phyloP scores from a whole-genome alignment of 2,113 vertebrate species.

The Sturnus vulgaris region DNA sequence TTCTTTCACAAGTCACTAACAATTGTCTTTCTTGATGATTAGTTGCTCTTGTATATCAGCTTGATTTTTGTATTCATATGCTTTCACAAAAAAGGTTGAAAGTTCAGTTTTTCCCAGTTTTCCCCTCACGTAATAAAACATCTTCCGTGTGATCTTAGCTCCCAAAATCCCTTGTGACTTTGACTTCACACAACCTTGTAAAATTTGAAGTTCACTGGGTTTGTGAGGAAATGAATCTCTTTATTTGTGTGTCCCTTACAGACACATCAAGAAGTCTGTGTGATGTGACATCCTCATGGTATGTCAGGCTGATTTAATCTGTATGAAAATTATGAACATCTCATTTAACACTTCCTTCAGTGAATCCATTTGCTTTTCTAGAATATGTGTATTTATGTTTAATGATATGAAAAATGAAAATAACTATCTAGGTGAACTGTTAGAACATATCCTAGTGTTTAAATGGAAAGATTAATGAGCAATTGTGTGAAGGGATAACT shows the following conservation, averaged over 20 bases:
- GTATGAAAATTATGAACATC: not conserved
- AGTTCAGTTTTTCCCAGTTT: constrained; percentile 43
- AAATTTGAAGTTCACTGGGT: constrained; percentile 16
- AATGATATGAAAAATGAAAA: not conserved
- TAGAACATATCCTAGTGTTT: not conserved
- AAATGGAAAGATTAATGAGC: not conserved
- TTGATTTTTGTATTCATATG: constrained; percentile 35
- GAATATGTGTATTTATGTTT: not conserved
- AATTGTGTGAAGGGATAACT: not conserved
- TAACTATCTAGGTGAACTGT: not conserved
- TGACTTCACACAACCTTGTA: constrained; percentile 8
- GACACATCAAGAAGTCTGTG: not conserved
- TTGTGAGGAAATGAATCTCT: not conserved
- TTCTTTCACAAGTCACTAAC: constrained; percentile 25
- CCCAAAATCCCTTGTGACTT: not conserved
- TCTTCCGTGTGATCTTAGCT: constrained; percentile 7
- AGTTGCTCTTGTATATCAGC: constrained; percentile 19
- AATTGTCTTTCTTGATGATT: constrained; percentile 35
- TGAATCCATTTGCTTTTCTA: not conserved
- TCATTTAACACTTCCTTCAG: constrained; percentile 8
- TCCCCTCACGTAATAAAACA: constrained; percentile 36
- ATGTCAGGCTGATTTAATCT: not conserved
- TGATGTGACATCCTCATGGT: not conserved
- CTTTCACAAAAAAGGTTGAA: constrained; percentile 47
- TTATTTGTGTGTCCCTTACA: not conserved